phyloP scores from a whole-genome alignment of 2,888 invertebrate species.

The Athripsodes cinereus region DNA sequence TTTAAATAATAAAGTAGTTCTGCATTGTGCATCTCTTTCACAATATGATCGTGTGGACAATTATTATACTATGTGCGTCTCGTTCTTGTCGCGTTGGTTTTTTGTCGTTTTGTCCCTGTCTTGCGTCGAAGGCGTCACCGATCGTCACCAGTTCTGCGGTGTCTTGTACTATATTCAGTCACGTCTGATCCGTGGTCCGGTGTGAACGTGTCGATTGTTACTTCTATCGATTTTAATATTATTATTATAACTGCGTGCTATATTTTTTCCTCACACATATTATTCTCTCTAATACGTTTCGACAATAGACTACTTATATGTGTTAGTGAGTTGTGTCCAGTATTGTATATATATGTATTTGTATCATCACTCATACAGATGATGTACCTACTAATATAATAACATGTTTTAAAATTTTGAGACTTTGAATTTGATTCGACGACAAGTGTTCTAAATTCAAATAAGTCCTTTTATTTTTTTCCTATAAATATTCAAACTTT shows the following conservation, averaged over 20 bases:
- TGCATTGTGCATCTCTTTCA: slow-evolving; percentile 3
- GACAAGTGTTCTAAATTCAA: background rate
- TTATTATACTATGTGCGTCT: slow-evolving; percentile 14
- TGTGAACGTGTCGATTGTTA: slow-evolving; percentile 59
- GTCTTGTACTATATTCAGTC: slow-evolving; percentile 19
- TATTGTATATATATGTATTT: background rate
- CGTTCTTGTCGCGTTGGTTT: slow-evolving; percentile 18
- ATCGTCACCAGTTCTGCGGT: slow-evolving; percentile 17
- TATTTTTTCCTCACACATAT: background rate
- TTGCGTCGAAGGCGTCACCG: slow-evolving; percentile 22
- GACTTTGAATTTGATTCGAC: background rate
- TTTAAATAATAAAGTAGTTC: background rate
- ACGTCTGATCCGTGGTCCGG: slow-evolving; percentile 49
- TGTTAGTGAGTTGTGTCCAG: too few relatives aligned
- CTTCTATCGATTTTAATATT: background rate
- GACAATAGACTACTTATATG: slow-evolving; percentile 2
- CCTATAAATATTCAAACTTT: slow-evolving; percentile 1
- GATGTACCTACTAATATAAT: slow-evolving; percentile 1
- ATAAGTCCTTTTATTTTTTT: slow-evolving; percentile 4
- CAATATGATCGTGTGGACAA: slow-evolving; percentile 19
- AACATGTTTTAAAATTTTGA: too few relatives aligned
- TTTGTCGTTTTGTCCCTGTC: slow-evolving; percentile 23
- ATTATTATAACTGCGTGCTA: background rate
- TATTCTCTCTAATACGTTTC: background rate
- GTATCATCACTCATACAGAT: background rate